Conservation (phyloP, 2,113 vertebrate genomes). For the Hemichromis elongatus region DNA sequence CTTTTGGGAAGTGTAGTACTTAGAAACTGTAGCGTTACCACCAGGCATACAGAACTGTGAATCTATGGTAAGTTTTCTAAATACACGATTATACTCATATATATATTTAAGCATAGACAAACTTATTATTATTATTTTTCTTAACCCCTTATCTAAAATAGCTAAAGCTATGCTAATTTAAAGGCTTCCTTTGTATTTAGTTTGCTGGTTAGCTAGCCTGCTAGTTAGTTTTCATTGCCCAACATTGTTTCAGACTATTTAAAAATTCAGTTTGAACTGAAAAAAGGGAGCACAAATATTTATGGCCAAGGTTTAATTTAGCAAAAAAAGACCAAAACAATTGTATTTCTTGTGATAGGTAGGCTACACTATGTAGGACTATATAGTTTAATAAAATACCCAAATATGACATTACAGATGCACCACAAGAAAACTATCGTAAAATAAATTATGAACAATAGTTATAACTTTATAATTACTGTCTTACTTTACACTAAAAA, state of each 20-base stretch:
- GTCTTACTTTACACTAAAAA: not conserved
- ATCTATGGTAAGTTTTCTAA: not conserved
- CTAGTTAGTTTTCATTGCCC: not conserved
- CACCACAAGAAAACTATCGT: not conserved
- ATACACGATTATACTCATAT: too few relatives aligned
- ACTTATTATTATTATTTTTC: not conserved
- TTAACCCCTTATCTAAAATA: not conserved
- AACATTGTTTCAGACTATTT: not conserved
- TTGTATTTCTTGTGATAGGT: not conserved
- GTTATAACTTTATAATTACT: not conserved
- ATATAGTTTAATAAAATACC: not conserved
- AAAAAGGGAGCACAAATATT: not conserved
- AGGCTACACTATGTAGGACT: not conserved
- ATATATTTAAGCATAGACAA: not conserved
- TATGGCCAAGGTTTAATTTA: not conserved
- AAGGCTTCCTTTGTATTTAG: not conserved
- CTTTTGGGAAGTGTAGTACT: slow-evolving; percentile 53
- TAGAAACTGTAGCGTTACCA: not conserved
- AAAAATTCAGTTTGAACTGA: not conserved
- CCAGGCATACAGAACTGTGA: not conserved
- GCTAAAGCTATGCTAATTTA: not conserved
- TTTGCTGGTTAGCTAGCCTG: not conserved
- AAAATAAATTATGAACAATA: not conserved
- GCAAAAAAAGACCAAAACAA: not conserved
- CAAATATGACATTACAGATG: not conserved